These are phyloP conservation scores for Fregata magnificens DNA, from an alignment of 2,113 vertebrate species.

Conservation along the genomic window DNA sequence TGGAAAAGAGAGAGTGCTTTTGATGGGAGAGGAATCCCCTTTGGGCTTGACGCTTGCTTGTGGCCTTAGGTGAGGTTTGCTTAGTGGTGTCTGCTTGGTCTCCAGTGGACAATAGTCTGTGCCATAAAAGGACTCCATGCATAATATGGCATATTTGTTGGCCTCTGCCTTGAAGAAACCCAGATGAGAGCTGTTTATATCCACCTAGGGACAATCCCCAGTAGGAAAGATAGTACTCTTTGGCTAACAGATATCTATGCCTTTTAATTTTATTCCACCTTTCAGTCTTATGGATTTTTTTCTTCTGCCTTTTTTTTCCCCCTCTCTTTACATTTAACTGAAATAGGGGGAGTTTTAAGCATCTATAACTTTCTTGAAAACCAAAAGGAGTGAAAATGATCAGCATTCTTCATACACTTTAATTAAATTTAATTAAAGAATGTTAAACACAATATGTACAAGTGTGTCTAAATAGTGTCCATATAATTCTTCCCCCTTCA, in stretches of 20 bases:
- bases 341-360: background rate
- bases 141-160: constrained; percentile 14
- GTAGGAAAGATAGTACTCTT: constrained; percentile 1
- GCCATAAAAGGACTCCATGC: constrained; percentile 52
- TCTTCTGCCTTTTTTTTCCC: background rate
- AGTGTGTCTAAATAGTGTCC: background rate
- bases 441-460: background rate
- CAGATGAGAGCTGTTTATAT: constrained; percentile 49
- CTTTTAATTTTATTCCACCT: constrained; percentile 47
- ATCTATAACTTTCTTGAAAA: background rate
- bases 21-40: background rate
- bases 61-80: constrained; percentile 53
- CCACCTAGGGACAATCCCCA: constrained; percentile 16
- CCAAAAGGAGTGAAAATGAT: background rate
- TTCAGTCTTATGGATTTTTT: background rate
- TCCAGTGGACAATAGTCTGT: constrained; percentile 26
- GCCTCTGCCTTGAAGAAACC: background rate
- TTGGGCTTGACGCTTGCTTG: background rate
- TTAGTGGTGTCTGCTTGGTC: background rate
- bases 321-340: background rate
- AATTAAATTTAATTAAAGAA: constrained; percentile 51
- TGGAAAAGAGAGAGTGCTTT: background rate
- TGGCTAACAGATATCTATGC: background rate
- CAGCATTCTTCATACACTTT: background rate
- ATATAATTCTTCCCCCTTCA: background rate